Conservation (phyloP, 2,113 vertebrate species). For the Polyodon spathula region DNA sequence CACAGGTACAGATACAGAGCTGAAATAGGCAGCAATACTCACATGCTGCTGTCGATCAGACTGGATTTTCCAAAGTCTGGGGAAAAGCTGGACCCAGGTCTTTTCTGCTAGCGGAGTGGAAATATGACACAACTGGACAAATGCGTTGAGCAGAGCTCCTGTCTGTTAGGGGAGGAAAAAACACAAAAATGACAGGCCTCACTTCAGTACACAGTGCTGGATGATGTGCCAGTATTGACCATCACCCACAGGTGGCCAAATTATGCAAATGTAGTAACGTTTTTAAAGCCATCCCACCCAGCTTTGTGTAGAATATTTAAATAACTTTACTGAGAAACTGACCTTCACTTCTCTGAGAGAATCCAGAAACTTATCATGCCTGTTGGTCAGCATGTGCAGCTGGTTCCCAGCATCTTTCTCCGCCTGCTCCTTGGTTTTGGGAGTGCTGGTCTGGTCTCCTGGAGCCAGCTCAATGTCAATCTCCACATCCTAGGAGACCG, state of each 20-base stretch:
- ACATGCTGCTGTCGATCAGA: conserved; percentile 95
- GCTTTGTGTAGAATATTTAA: no score
- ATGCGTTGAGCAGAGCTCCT: conserved; percentile 81
- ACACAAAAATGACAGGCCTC: conserved; percentile 2
- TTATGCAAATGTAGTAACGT: no score
- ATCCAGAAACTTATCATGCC: conserved; percentile 94
- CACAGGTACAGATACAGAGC: not conserved
- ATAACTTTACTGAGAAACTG: no score
- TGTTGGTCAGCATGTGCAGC: conserved; percentile 93
- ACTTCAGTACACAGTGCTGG: no score
- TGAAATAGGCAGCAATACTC: conserved; percentile 43
- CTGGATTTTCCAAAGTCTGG: conserved; percentile 93
- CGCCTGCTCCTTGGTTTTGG: conserved; percentile 89
- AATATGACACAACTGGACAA: conserved; percentile 93
- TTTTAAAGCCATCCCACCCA: no score
- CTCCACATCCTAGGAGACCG: conserved; percentile 94
- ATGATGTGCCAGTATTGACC: no score
- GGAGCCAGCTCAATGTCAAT: conserved; percentile 95
- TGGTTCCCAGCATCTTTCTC: conserved; percentile 95
- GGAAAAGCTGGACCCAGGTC: conserved; percentile 95
- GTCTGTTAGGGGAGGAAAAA: conserved; percentile 65
- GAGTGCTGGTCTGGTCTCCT: conserved; percentile 85
- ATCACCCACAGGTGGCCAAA: no score
- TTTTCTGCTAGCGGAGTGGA: conserved; percentile 89
- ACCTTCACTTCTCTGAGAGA: conserved; percentile 96